A percentile compares a stretch with the other conserved stretches of the same genome.
phyloP scores from a whole-genome alignment of 1,140 invertebrate species.

The Drosophila trapezifrons region DNA sequence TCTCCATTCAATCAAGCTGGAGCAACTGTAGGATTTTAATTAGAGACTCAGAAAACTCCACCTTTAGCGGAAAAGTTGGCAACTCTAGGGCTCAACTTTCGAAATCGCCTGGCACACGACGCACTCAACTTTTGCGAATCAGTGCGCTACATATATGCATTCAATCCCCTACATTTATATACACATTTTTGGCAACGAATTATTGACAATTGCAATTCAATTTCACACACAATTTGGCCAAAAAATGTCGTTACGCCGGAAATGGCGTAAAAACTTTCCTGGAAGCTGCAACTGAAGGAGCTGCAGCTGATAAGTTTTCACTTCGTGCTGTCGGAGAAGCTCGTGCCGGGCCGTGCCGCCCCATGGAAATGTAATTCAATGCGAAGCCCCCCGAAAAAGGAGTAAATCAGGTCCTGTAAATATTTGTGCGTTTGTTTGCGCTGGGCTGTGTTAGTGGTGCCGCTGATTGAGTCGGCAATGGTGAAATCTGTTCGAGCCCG shows the following conservation, averaged over 20 bases:
- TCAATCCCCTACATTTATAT: conserved; percentile 14
- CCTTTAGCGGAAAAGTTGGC: conserved; percentile 37
- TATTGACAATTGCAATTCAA: conserved; percentile 82
- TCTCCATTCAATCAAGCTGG: conserved; percentile 31
- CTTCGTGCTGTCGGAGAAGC: conserved; percentile 45
- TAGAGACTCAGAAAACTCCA: conserved; percentile 20
- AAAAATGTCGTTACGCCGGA: conserved; percentile 67
- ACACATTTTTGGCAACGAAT: conserved; percentile 74
- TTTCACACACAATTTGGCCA: conserved; percentile 80
- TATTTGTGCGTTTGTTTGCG: conserved; percentile 48
- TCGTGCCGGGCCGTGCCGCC: conserved; percentile 11
- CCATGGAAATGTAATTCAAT: conserved; percentile 74
- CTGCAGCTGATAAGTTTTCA: conserved; percentile 62
- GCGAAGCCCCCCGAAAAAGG: conserved; percentile 31
- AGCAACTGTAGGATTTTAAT: conserved; percentile 30
- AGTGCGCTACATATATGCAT: conserved; percentile 49
- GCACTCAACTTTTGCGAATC: conserved; percentile 65
- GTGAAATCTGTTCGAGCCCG: too few relatives aligned
- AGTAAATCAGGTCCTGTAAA: conserved; percentile 54
- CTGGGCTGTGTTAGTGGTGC: conserved; percentile 21
- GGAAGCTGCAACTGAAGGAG: conserved; percentile 38
- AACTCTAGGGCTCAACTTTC: conserved; percentile 47
- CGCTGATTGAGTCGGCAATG: conserved; percentile 71
- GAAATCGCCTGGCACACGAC: conserved; percentile 57
- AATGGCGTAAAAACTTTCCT: conserved; percentile 71